Percentiles rank a stretch among this genome's conserved stretches.
Evolutionary conservation across 2,797 vertebrate genomes (phyloP).

Genomic region (Echiichthys vipera): DNA sequence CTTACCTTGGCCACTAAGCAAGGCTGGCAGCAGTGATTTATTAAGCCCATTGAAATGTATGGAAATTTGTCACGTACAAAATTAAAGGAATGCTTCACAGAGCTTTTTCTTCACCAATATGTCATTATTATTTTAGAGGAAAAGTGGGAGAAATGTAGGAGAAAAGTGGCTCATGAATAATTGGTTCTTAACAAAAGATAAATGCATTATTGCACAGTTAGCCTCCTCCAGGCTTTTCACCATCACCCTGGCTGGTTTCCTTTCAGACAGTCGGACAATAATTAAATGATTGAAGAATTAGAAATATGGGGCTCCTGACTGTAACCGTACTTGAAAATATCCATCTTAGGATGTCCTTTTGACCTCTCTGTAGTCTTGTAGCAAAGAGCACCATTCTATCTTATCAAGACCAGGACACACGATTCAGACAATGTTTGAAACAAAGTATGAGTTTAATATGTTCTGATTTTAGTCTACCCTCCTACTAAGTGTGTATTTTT

Average conservation of each 20-base stretch:
- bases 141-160: conserved; percentile 65
- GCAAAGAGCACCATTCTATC: background rate
- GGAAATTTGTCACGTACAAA: conserved; percentile 76
- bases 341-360: background rate
- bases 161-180: conserved; percentile 72
- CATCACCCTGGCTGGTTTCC: conserved; percentile 43
- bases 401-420: background rate
- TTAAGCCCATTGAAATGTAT: conserved; percentile 73
- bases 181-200: conserved; percentile 70
- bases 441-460: background rate
- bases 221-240: conserved; percentile 41
- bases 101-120: conserved; percentile 61
- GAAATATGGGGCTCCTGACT: conserved; percentile 27
- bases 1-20: conserved; percentile 57
- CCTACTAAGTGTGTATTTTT: background rate
- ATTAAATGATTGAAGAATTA: conserved; percentile 49
- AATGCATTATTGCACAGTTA: conserved; percentile 65
- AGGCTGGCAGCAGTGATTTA: conserved; percentile 74
- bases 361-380: background rate
- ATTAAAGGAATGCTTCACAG: conserved; percentile 79
- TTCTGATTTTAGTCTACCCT: background rate
- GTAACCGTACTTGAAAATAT: conserved; percentile 21
- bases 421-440: background rate
- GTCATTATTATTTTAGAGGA: conserved; percentile 67
- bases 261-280: conserved; percentile 38